Percentiles rank a stretch among this genome's conserved stretches.
Conservation (phyloP, 2,113 vertebrate genomes). For the Pygoscelis adeliae region DNA sequence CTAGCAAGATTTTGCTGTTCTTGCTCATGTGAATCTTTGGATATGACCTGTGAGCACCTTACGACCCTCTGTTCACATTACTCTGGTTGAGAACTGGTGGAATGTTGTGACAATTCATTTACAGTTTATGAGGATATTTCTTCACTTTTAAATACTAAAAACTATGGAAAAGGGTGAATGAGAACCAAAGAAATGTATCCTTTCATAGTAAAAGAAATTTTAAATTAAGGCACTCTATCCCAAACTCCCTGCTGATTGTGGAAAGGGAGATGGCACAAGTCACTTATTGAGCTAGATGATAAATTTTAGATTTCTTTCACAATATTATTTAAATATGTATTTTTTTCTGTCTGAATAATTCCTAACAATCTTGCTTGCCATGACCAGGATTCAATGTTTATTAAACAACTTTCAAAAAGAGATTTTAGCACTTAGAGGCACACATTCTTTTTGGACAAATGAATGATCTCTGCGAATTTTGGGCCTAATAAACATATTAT, state of each 20-base stretch:
- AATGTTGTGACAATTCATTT: background rate
- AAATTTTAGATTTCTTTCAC: slow-evolving; percentile 51
- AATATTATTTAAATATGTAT: slow-evolving; percentile 68
- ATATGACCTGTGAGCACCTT: background rate
- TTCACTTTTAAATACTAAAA: slow-evolving; percentile 2
- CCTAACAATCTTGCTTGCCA: slow-evolving; percentile 41
- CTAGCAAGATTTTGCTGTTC: background rate
- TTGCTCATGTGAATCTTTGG: background rate
- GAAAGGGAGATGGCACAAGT: slow-evolving; percentile 21
- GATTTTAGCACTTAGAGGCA: background rate
- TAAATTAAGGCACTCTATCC: slow-evolving; percentile 31
- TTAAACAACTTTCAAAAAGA: slow-evolving; percentile 56
- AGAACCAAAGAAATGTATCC: background rate
- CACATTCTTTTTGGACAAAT: slow-evolving; percentile 38
- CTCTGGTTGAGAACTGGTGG: background rate
- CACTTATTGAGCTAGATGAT: background rate
- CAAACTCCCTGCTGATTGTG: slow-evolving; percentile 28
- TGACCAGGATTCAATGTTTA: slow-evolving; percentile 51
- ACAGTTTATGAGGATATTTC: background rate
- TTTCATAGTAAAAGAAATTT: slow-evolving; percentile 52
- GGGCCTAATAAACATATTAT: slow-evolving; percentile 6
- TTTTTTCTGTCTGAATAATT: slow-evolving; percentile 66
- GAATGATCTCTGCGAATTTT: background rate
- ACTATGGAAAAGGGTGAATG: background rate
- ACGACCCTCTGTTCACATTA: background rate